phyloP scores from a whole-genome alignment of 2,797 vertebrate species.

The Sciurus carolinensis region DNA sequence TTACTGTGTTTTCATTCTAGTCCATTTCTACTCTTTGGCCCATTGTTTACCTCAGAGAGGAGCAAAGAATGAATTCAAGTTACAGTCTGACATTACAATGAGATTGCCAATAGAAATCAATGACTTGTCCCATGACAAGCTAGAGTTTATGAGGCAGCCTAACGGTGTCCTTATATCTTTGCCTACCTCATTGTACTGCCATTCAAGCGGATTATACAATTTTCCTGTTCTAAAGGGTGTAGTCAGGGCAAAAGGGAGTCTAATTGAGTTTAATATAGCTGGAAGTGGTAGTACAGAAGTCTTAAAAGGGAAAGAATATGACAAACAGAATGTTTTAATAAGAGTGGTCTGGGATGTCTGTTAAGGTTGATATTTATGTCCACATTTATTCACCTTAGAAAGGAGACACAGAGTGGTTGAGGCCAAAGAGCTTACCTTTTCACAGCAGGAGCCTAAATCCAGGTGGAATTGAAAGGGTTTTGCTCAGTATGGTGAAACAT shows the following conservation, averaged over 20 bases:
- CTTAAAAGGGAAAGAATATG: constrained; percentile 45
- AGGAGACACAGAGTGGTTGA: constrained; percentile 71
- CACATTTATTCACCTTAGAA: constrained; percentile 81
- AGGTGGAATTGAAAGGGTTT: constrained; percentile 33
- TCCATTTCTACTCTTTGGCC: constrained; percentile 71
- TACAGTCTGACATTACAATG: constrained; percentile 87
- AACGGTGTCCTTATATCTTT: constrained; percentile 83
- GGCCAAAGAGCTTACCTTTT: constrained; percentile 81
- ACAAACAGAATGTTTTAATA: constrained; percentile 55
- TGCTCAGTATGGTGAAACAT: constrained; percentile 23
- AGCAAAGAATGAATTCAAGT: constrained; percentile 87
- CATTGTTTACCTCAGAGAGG: constrained; percentile 87
- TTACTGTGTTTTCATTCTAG: constrained; percentile 65
- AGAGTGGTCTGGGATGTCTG: constrained; percentile 47
- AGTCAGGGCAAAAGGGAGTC: constrained; percentile 80
- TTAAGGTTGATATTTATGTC: constrained; percentile 69
- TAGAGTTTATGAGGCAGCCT: constrained; percentile 84
- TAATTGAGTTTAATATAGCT: constrained; percentile 86
- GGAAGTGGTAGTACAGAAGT: constrained; percentile 70
- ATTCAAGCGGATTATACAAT: constrained; percentile 76
- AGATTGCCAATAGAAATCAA: constrained; percentile 89
- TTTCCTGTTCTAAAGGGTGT: constrained; percentile 82
- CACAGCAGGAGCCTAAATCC: constrained; percentile 41
- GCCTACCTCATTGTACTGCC: constrained; percentile 78
- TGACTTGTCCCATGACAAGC: constrained; percentile 86